Conservation (phyloP, 2,113 vertebrate species). For the Formicarius rufipectus region DNA sequence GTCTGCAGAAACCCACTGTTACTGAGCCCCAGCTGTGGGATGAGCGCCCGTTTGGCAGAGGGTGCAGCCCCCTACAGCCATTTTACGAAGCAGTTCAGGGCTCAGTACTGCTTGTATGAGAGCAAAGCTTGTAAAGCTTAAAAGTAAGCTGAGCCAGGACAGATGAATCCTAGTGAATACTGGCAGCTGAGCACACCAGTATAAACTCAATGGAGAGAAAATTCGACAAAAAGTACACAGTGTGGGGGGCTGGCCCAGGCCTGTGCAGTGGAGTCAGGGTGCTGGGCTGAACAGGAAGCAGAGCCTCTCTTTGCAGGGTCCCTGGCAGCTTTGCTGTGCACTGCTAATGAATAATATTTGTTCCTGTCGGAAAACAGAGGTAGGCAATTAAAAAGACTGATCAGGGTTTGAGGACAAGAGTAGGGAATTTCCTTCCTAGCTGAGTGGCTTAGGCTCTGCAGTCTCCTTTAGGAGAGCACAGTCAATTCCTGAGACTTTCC, state of each 20-base stretch:
- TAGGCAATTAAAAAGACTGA: not conserved
- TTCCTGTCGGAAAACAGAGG: not conserved
- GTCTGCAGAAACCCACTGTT: not conserved
- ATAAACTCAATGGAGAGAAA: not conserved
- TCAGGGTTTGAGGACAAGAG: not conserved
- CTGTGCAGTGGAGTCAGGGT: not conserved
- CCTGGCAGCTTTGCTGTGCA: not conserved
- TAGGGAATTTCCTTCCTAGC: not conserved
- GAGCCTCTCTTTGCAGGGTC: not conserved
- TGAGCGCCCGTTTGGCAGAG: not conserved
- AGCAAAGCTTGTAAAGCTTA: not conserved
- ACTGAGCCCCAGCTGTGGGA: not conserved
- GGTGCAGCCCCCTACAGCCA: not conserved
- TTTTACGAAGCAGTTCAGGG: not conserved
- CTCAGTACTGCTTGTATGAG: not conserved
- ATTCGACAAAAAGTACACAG: not conserved
- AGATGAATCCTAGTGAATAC: not conserved
- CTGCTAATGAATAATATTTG: fast-evolving
- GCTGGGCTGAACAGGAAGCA: not conserved
- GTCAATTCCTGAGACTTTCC: not conserved
- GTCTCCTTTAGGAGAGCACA: not conserved
- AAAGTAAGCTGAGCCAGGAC: not conserved
- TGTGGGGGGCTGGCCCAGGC: not conserved
- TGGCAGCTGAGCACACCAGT: not conserved
- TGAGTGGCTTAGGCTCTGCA: not conserved